A percentile compares a stretch with the other conserved stretches of the same genome.
Conservation (phyloP, 2,113 vertebrate species). For the Cygnus atratus region DNA sequence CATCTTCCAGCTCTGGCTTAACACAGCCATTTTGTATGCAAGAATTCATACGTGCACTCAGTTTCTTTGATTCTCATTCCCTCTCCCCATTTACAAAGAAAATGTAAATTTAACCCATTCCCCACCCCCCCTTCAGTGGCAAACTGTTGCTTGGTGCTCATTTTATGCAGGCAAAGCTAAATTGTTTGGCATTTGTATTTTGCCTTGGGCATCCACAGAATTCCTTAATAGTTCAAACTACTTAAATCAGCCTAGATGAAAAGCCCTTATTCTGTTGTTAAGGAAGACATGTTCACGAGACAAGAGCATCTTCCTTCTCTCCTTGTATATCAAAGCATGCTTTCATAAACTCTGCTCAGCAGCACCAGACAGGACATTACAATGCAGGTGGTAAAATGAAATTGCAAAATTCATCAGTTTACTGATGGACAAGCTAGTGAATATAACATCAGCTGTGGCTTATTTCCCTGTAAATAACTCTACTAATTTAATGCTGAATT, state of each 20-base stretch:
- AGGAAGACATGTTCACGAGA: neutral
- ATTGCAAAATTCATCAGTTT: accelerated
- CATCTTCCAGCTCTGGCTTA: neutral
- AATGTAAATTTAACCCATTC: constrained; percentile 6
- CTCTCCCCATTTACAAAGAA: neutral
- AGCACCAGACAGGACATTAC: neutral
- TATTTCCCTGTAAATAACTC: neutral
- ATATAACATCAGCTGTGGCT: accelerated
- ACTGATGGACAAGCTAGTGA: neutral
- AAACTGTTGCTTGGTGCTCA: neutral
- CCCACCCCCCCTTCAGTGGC: neutral
- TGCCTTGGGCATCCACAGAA: neutral
- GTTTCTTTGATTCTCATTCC: constrained; percentile 18
- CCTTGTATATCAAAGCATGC: neutral
- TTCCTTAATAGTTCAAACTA: neutral
- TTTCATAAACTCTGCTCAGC: neutral
- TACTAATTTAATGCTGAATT: neutral
- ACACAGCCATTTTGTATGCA: neutral
- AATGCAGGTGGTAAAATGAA: neutral
- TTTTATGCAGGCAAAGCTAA: neutral
- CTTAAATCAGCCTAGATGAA: neutral
- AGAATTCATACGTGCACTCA: neutral
- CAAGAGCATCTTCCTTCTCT: neutral
- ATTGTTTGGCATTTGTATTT: neutral
- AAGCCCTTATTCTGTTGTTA: neutral